Evolutionary conservation across 1,140 invertebrate genomes (phyloP), one percentile per base, ranked within the genome.

Genomic region (Delia radicum): DNA sequence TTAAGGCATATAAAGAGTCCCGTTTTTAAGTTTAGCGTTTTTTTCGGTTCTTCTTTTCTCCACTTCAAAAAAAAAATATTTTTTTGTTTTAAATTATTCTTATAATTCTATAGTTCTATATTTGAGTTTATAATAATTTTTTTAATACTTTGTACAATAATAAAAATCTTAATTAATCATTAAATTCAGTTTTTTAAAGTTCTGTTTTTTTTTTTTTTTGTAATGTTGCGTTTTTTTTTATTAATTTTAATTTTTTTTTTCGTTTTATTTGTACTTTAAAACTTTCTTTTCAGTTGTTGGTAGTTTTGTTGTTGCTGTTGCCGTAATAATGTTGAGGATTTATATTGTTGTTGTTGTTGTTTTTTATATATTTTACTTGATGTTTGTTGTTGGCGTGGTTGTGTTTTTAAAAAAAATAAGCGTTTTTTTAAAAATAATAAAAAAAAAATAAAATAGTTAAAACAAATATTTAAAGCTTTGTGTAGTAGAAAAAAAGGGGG

Each of bases 191-290:
- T 72, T 74, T 78, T 77, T 76, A 75, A 55, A 72, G 77, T 81
- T 76, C 79, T 81, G 76, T 83, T 79, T 77, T 74, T 80, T 80
- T 81, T 80, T 81, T 83, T 55, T 46, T 77, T 74, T 31, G 46
- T 69, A 42, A 63, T 71, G 74, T 77, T 77, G 46, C 29, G 46
- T 75, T 75, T 75, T 55, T 74, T 55, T 80, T 67, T 79, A 78
- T 69, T 75, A 27, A 72, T 78, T 80, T 79, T 73, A 79, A 79
- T 75, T 78, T 76, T 72, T n/a, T 74, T 75, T 79, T 73, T 78
- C 37, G 33, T 67, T 83, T 81, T 79, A 83, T 84, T 85, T 85
- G 84, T 85, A 85, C 82, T 85, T 85, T 84, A 79, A 81, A 83
- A 85, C 81, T 83, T 85, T 82, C 81, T 85, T 85, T 81, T 82